Evolutionary conservation across 2,113 vertebrate species (phyloP), one percentile per base, ranked within the genome.

Genomic region (Carlito syrichta): DNA sequence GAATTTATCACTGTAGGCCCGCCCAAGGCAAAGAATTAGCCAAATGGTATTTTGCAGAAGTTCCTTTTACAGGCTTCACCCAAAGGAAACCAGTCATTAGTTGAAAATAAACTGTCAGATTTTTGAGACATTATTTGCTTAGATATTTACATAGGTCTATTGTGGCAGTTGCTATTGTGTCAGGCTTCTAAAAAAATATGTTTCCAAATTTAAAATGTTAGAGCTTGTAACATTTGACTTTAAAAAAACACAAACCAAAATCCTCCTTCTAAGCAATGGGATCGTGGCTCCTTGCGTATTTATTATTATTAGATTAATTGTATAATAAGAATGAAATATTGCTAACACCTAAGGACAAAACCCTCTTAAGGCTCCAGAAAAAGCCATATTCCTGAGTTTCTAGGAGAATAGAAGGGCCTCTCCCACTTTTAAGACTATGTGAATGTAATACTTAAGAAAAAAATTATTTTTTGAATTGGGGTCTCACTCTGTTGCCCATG

Each of bases 1-100:
- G 76, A 60, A 35, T 89, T 92, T 85, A 83, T 86, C 86, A 89
- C 76, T 69, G 62, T 68, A 71, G 91, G 56, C 73, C 77, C 5
- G 19, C 68, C 1, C 22, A 74, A 89, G 62, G 62, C 83, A 89
- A 91, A 95, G 91, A 94, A 93, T 96, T 43, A 81, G 60, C 92
- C 79, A 76, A 95, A 62, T 94, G 94, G 84, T 56, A 62, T 91
- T 96, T 94, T 94, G 40, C 10, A 69, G 91, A 97, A 95, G 96
- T 93, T 94, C 68, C 86, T 89, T 96, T 89, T 50, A 56, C 79
- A 77, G 97, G 97, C 88, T 66, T 86, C 89, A 81, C 86, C 88
- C 77, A 84, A 84, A 97, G 96, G 97, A 98, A 97, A 94, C 81
- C 54, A 86, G 93, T 96, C 96, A 91, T 94, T 83, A 81, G 86